phyloP scores from a whole-genome alignment of 2,888 invertebrate genomes.

The Acanthopleura granulata region DNA sequence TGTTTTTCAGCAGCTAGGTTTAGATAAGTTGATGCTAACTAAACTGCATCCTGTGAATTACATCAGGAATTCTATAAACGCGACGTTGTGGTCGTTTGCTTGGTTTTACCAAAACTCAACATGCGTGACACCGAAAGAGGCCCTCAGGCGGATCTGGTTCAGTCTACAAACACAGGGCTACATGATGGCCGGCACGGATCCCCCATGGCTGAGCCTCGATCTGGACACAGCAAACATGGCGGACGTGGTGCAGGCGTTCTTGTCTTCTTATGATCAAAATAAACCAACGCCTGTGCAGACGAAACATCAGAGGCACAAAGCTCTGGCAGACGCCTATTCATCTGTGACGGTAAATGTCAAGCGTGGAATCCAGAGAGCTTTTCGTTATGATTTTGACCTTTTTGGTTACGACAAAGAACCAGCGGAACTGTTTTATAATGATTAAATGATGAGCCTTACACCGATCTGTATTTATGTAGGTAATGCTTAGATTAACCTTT shows the following conservation, averaged over 20 bases:
- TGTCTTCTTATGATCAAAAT: neutral
- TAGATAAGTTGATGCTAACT: neutral
- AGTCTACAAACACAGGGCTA: conserved; percentile 2
- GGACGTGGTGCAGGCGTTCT: too few species aligned
- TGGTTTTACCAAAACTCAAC: neutral
- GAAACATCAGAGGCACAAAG: neutral
- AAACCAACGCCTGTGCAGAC: neutral
- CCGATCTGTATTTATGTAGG: too few species aligned
- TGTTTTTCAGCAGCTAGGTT: neutral
- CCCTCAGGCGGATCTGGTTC: neutral
- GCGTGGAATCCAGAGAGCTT: neutral
- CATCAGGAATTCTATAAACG: neutral
- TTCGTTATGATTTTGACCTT: neutral
- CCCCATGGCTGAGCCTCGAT: neutral
- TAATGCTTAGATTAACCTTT: too few species aligned
- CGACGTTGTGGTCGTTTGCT: neutral
- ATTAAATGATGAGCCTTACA: too few species aligned
- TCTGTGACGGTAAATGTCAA: neutral
- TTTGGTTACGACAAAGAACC: conserved; percentile 1
- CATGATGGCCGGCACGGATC: neutral
- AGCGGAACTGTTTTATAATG: neutral
- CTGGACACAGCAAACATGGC: neutral
- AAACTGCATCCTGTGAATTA: neutral
- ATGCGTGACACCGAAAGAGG: neutral
- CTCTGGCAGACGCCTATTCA: neutral